These are phyloP conservation scores for Macrophya annulata DNA, from an alignment of 2,888 invertebrate genomes.

Conservation along the genomic window DNA sequence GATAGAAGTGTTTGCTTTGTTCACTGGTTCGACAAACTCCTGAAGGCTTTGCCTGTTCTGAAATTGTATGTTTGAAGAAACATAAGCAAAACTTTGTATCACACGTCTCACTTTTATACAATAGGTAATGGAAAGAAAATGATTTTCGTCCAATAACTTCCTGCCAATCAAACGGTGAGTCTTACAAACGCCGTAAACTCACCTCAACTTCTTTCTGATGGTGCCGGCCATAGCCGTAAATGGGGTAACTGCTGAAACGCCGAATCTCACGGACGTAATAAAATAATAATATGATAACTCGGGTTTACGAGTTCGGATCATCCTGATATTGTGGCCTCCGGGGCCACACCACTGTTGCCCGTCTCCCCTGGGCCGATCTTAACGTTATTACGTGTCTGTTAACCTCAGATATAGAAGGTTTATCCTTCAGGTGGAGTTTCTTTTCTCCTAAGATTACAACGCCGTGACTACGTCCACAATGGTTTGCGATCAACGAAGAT, in stretches of 20 bases:
- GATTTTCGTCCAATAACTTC: slow-evolving; percentile 25
- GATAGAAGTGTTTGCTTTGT: not conserved
- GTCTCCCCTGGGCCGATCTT: slow-evolving; percentile 45
- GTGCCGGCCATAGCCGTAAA: slow-evolving; percentile 47
- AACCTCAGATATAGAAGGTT: slow-evolving; percentile 50
- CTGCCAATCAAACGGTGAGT: slow-evolving; percentile 44
- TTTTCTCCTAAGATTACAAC: slow-evolving; percentile 33
- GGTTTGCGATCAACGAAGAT: slow-evolving; percentile 10
- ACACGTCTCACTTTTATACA: not conserved
- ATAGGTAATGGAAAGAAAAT: slow-evolving; percentile 39
- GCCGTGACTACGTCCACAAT: slow-evolving; percentile 5
- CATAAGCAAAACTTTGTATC: not conserved
- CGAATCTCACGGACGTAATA: slow-evolving; percentile 56
- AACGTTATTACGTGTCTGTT: slow-evolving; percentile 52
- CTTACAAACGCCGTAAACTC: slow-evolving; percentile 39
- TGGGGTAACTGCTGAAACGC: slow-evolving; percentile 53
- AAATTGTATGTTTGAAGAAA: not conserved
- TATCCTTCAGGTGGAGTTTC: slow-evolving; percentile 35
- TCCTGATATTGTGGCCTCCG: slow-evolving; percentile 59
- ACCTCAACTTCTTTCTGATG: slow-evolving; percentile 41
- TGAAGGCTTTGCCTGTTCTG: not conserved
- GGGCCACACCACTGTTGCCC: slow-evolving; percentile 14
- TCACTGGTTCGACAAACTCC: not conserved
- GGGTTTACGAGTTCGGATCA: slow-evolving; percentile 63
- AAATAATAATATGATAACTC: slow-evolving; percentile 62